phyloP scores from a whole-genome alignment of 2,113 vertebrate species.

The Elachura formosa region DNA sequence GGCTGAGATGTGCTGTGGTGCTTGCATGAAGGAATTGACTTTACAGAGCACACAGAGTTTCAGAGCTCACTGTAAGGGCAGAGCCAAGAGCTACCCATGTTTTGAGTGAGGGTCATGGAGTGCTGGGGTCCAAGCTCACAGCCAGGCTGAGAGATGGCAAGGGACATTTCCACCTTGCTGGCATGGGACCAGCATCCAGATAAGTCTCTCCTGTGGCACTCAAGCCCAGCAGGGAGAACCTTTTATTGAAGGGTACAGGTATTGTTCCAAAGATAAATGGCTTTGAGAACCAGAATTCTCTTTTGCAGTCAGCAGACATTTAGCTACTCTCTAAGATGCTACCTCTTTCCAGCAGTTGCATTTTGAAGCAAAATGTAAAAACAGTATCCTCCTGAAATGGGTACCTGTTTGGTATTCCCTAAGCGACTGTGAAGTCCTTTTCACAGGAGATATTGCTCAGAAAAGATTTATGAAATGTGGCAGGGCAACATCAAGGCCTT shows the following conservation, averaged over 20 bases:
- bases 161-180: not conserved
- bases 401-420: conserved; percentile 52
- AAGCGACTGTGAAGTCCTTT: conserved; percentile 11
- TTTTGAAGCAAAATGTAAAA: conserved; percentile 53
- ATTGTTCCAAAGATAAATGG: not conserved
- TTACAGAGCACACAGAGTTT: not conserved
- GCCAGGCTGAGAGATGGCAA: not conserved
- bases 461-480: conserved; percentile 68
- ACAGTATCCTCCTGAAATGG: conserved; percentile 6
- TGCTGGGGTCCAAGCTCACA: not conserved
- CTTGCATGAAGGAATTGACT: not conserved
- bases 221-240: accelerated
- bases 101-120: not conserved
- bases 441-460: conserved; percentile 37
- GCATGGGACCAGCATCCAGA: not conserved
- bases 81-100: not conserved
- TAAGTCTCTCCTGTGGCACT: not conserved
- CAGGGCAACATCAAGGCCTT: conserved; percentile 62
- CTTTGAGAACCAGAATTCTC: not conserved
- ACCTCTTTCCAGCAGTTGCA: not conserved
- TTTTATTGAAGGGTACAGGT: not conserved
- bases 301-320: not conserved
- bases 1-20: not conserved
- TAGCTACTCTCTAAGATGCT: conserved; percentile 1
- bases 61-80: not conserved